Evolutionary conservation across 1,140 invertebrate species (phyloP).

Genomic region (honey bee (Apis mellifera)): DNA sequence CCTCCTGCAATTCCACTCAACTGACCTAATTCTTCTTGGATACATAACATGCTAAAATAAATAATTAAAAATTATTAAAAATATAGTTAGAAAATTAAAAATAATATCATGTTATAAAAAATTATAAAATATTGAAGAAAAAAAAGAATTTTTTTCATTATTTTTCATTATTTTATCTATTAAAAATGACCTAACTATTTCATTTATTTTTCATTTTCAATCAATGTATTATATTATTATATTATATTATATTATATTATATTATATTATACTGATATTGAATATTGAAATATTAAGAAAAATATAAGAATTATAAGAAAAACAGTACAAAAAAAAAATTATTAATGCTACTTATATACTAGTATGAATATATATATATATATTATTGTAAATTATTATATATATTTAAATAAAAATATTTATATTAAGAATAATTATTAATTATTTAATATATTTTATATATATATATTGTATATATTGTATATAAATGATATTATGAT

Average conservation of each 20-base stretch:
- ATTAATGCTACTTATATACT: neutral
- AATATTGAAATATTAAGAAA: neutral
- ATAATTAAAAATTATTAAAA: conserved; percentile 8
- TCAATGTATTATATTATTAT: neutral
- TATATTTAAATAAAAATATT: too few species aligned
- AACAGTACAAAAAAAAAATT: neutral
- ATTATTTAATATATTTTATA: too few species aligned
- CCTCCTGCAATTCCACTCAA: conserved; percentile 78
- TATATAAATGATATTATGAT: too few species aligned
- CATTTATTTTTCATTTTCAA: neutral
- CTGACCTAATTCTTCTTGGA: conserved; percentile 85
- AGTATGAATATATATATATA: too few species aligned
- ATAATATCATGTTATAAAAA: neutral
- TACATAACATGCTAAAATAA: conserved; percentile 84
- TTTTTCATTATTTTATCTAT: neutral
- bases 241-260: too few species aligned
- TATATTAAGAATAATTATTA: too few species aligned
- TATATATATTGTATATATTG: too few species aligned
- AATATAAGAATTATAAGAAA: neutral
- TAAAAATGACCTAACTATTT: too few species aligned
- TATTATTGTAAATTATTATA: too few species aligned
- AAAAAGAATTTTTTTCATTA: neutral
- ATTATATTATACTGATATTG: neutral
- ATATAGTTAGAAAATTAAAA: neutral
- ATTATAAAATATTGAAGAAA: neutral